Evolutionary conservation across 2,113 vertebrate genomes (phyloP), one percentile per base, ranked within the genome.

Genomic region (Lampris megalopsis): DNA sequence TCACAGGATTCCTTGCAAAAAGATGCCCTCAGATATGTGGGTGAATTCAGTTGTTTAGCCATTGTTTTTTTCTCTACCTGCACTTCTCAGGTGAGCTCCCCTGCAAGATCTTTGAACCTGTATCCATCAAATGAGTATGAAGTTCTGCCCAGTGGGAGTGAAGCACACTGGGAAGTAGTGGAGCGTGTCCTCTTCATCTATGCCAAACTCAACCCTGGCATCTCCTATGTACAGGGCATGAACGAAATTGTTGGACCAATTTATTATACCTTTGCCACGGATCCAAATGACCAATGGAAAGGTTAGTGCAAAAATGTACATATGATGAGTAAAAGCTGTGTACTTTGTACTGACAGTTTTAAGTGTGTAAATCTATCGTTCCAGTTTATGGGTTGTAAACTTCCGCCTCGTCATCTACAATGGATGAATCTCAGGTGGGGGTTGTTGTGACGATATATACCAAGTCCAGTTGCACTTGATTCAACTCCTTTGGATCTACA

Each of bases 101-200:
- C 98, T 0, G 95, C 95, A 2, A 99, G 97, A 85, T 83, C 89
- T 0, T 53, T 95, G 0, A 83, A 92, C 2, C 74, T 96, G 0
- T 94, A 95, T 38, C 94, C 97, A 0, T 92, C 96, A 35, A 96
- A 93, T 0, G 96, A 98, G 61, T 98, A 97, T 0, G 95, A 96
- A 65, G 95, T 98, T 63, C 90, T 99, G 68, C 97, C 97, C 79
- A 97, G 92, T 0, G 98, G 97, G 75, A 96, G 95, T 0, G 98
- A 99, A 72, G 97, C 97, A 4, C 98, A 99, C 90, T 99, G 98
- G 98, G 98, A 99, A 69, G 98, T 99, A 86, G 97, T 99, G 74
- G 98, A 99, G 85, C 86, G 98, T 0, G 99, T 99, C 90, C 95
- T 99, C 41, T 99, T 99, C 92, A 97, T 99, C 93, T 99, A 99